Evolutionary conservation across 2,888 invertebrate species (phyloP).

Genomic region (Sphaeridia pumilis): DNA sequence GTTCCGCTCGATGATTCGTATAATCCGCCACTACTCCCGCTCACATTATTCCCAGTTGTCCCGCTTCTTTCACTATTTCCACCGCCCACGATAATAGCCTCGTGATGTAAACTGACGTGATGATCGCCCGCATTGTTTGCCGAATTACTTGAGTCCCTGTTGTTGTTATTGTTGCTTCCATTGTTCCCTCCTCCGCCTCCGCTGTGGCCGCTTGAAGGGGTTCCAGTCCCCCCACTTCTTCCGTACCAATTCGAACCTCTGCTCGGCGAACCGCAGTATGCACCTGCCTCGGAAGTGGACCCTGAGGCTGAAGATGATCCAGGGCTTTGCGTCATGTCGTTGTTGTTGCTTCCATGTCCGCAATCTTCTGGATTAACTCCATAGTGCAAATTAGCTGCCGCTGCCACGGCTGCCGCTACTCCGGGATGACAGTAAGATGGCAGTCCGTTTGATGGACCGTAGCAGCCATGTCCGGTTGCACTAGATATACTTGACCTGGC

Average conservation of each 20-base stretch:
- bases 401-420: not conserved
- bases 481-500: too few relatives aligned
- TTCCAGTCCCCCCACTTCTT: not conserved
- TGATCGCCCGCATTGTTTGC: constrained; percentile 17
- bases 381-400: not conserved
- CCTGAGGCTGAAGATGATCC: constrained; percentile 5
- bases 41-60: constrained; percentile 5
- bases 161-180: constrained; percentile 17
- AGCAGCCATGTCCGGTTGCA: too few relatives aligned
- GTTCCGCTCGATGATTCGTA: constrained; percentile 7
- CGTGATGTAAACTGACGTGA: too few relatives aligned
- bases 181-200: not conserved
- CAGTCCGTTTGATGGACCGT: too few relatives aligned
- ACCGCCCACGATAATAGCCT: too few relatives aligned
- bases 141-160: constrained; percentile 12
- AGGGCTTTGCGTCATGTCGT: not conserved
- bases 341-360: not conserved
- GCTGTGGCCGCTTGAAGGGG: too few relatives aligned
- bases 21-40: constrained; percentile 1
- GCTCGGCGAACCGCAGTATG: not conserved
- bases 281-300: not conserved
- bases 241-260: not conserved
- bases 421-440: not conserved
- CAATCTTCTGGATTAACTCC: not conserved
- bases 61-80: constrained; percentile 4